Evolutionary conservation across 2,113 vertebrate genomes (phyloP).

Genomic region (Gobiocypris rarus): DNA sequence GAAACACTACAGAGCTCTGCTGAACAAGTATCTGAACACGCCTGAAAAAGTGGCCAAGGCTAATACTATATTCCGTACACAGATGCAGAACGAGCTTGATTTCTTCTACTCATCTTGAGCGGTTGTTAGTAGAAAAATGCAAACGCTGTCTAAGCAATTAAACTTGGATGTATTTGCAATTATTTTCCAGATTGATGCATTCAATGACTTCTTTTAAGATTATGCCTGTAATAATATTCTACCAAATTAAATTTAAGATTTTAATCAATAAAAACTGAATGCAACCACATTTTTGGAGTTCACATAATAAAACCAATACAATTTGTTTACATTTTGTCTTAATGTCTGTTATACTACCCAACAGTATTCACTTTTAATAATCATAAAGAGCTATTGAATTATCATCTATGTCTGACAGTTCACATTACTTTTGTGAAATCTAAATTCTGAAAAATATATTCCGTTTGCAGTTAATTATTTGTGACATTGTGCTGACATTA

Average conservation of each 20-base stretch:
- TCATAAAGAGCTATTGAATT: not conserved
- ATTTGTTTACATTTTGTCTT: not conserved
- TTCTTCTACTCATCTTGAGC: slow-evolving; percentile 40
- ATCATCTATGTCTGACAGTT: not conserved
- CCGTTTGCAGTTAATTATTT: too few relatives aligned
- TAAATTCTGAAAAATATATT: not conserved
- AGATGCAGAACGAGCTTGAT: slow-evolving; percentile 52
- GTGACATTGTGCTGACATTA: too few relatives aligned
- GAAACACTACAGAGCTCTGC: slow-evolving; percentile 48
- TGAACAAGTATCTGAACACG: slow-evolving; percentile 47
- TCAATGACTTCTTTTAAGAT: not conserved
- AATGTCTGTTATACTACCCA: too few relatives aligned
- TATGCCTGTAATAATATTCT: not conserved
- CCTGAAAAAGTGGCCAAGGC: not conserved
- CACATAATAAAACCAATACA: not conserved
- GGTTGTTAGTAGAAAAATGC: too few relatives aligned
- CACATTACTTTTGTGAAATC: not conserved
- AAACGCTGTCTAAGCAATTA: not conserved
- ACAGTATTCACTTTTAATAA: not conserved
- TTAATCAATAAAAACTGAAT: not conserved
- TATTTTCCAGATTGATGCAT: not conserved
- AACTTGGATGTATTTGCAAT: not conserved
- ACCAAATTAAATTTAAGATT: not conserved
- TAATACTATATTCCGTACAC: slow-evolving; percentile 33
- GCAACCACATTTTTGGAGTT: not conserved